phyloP scores from a whole-genome alignment of 2,113 vertebrate genomes.

The Sardina pilchardus region DNA sequence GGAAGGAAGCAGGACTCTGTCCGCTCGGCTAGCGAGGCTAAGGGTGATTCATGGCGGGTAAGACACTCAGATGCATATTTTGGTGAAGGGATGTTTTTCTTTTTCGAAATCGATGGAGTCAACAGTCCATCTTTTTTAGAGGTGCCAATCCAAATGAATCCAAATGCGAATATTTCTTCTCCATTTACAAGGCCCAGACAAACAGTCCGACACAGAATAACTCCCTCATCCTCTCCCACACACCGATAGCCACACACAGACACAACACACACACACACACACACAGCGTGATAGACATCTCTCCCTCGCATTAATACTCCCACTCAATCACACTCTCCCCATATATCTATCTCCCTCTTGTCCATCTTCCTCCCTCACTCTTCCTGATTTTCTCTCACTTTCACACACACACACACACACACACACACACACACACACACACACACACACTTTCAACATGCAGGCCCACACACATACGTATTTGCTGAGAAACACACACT shows the following conservation, averaged over 20 bases:
- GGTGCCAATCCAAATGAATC: slow-evolving; percentile 8
- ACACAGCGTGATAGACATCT: background rate
- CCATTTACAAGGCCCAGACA: background rate
- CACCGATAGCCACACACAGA: slow-evolving; percentile 36
- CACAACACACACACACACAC: slow-evolving; percentile 16
- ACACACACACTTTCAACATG: background rate
- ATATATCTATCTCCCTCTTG: slow-evolving; percentile 23
- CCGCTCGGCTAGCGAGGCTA: background rate
- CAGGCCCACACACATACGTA: background rate
- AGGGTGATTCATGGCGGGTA: background rate
- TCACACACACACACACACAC: background rate
- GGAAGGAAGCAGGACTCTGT: slow-evolving; percentile 16
- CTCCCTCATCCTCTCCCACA: slow-evolving; percentile 24
- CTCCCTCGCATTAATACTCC: background rate
- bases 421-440: background rate
- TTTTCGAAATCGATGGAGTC: background rate
- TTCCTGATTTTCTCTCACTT: too few species aligned
- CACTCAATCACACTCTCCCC: background rate
- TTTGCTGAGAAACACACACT: background rate
- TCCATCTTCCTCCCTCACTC: slow-evolving; percentile 13
- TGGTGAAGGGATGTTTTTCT: background rate
- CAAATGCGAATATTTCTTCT: background rate
- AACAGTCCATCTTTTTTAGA: background rate
- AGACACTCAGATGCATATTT: background rate
- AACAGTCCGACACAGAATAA: background rate